A percentile compares a stretch with the other conserved stretches of the same genome.
These are phyloP conservation scores for Zapus hudsonius DNA, from an alignment of 2,113 vertebrate genomes.

Conservation along the genomic window DNA sequence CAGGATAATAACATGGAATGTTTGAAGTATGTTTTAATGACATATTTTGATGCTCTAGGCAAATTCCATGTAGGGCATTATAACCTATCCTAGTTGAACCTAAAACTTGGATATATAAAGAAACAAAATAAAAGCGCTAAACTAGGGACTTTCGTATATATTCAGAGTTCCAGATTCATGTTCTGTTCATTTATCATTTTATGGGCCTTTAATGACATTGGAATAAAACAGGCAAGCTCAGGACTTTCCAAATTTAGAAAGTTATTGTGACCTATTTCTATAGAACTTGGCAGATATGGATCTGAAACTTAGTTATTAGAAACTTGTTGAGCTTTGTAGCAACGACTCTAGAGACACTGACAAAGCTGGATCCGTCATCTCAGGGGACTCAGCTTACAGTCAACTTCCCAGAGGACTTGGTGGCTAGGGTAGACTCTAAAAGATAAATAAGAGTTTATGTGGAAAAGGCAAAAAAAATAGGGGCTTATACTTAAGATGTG, in stretches of 20 bases:
- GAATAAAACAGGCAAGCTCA: constrained; percentile 52
- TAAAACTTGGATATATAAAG: background rate
- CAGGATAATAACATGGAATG: background rate
- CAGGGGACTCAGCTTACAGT: background rate
- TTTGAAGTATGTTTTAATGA: background rate
- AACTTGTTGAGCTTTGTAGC: constrained; percentile 22
- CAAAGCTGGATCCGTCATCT: background rate
- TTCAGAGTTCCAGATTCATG: constrained; percentile 30
- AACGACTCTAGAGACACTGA: background rate
- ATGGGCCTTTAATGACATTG: constrained; percentile 32
- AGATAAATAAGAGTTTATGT: background rate
- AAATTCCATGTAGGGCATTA: constrained; percentile 1
- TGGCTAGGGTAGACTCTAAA: background rate
- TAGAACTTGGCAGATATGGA: constrained; percentile 16
- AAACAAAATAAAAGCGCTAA: background rate
- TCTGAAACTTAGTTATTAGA: constrained; percentile 5
- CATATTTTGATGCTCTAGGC: background rate
- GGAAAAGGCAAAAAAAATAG: too few relatives aligned
- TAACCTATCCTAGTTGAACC: background rate
- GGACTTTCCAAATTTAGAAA: constrained; percentile 37
- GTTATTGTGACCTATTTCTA: constrained; percentile 44
- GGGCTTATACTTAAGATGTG: too few relatives aligned
- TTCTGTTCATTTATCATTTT: constrained; percentile 51
- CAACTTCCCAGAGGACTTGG: background rate
- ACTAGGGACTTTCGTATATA: background rate